Evolutionary conservation across 1,140 invertebrate genomes (phyloP).

Genomic region (Drosophila yakuba): DNA sequence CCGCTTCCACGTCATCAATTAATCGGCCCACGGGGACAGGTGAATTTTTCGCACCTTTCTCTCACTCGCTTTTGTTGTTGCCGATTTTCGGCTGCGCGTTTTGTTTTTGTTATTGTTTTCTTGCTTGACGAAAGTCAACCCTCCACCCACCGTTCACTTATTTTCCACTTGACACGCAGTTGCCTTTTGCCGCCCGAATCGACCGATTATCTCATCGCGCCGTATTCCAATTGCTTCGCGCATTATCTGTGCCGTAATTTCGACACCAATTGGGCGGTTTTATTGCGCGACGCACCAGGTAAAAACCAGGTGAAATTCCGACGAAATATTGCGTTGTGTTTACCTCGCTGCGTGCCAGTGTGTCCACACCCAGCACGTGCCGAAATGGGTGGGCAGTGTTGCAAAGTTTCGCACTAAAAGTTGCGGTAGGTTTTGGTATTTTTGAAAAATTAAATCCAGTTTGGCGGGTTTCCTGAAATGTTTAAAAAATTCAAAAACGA

Average conservation of each 20-base stretch:
- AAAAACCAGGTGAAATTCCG: conserved; percentile 31
- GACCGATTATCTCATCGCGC: conserved; percentile 1
- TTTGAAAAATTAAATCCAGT: background rate
- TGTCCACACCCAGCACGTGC: conserved; percentile 16
- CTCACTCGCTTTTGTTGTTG: conserved; percentile 15
- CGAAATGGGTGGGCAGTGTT: background rate
- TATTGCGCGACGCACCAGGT: conserved; percentile 13
- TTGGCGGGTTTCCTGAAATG: too few species aligned
- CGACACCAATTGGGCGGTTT: conserved; percentile 1
- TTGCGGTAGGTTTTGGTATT: background rate
- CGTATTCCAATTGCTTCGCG: background rate
- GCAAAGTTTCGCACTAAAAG: background rate
- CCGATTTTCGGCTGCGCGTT: conserved; percentile 3
- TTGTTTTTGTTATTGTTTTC: conserved; percentile 22
- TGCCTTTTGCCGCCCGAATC: conserved; percentile 3
- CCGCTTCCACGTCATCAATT: conserved; percentile 69
- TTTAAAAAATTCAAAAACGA: too few species aligned
- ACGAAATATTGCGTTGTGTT: conserved; percentile 52
- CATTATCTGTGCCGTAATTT: conserved; percentile 8
- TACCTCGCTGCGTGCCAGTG: conserved; percentile 32
- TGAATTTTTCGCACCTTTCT: conserved; percentile 49
- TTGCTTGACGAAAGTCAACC: background rate
- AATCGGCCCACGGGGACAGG: conserved; percentile 52
- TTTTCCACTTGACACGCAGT: conserved; percentile 44
- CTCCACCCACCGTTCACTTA: conserved; percentile 24